phyloP scores from a whole-genome alignment of 1,140 invertebrate species.

The Plodia interpunctella region DNA sequence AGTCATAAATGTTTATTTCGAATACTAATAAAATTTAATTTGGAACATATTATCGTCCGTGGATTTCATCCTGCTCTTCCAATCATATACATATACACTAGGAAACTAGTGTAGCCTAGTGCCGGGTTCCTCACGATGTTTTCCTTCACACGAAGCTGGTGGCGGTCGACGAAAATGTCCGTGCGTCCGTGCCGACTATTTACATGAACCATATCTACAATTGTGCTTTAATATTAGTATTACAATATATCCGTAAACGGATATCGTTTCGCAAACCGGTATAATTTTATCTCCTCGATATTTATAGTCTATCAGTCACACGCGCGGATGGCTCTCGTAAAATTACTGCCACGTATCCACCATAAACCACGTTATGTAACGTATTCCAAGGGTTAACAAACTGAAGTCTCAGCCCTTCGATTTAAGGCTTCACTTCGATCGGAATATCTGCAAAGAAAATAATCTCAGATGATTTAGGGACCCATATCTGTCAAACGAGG shows the following conservation, averaged over 20 bases:
- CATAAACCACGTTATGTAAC: constrained; percentile 26
- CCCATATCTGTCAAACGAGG: constrained; percentile 55
- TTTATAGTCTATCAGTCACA: constrained; percentile 47
- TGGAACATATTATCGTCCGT: too few relatives aligned
- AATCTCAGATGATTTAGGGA: constrained; percentile 50
- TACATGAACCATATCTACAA: background rate
- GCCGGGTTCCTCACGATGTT: too few relatives aligned
- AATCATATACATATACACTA: too few relatives aligned
- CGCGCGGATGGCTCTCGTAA: constrained; percentile 41
- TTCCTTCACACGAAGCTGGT: too few relatives aligned
- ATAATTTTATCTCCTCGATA: constrained; percentile 35
- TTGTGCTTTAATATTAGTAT: too few relatives aligned
- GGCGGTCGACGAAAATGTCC: too few relatives aligned
- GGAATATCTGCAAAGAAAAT: constrained; percentile 40
- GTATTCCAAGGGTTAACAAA: background rate
- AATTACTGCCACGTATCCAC: constrained; percentile 40
- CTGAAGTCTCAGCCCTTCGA: constrained; percentile 15
- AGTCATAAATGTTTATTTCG: too few relatives aligned
- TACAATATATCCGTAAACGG: too few relatives aligned
- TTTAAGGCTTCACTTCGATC: constrained; percentile 25
- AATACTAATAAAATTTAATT: too few relatives aligned
- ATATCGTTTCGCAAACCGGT: background rate
- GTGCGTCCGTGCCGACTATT: too few relatives aligned
- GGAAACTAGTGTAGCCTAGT: too few relatives aligned
- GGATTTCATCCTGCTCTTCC: too few relatives aligned